Base-by-base conservation (phyloP, 2,888 invertebrate genomes). In the Cancer borealis region DNA sequence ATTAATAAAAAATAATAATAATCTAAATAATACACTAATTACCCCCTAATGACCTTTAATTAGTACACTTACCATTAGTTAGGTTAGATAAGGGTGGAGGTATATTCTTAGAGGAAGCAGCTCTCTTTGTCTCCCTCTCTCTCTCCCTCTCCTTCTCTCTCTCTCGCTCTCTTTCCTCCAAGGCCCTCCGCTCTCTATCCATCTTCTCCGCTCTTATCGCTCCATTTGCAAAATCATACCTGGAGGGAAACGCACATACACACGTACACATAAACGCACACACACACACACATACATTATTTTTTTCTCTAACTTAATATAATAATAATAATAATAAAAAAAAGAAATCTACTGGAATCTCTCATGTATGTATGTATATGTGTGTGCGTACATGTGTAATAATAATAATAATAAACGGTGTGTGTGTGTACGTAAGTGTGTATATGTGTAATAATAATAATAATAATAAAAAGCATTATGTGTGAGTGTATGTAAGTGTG, bases 141-240 rank as follows among this genome's bases (percentile, higher is more conserved):
- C 66, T 92, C 73, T 91, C 91, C n/a, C 26, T 91, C 91, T 60
- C 91, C 60, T 8, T 12, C 39, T 91, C 66, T 26, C 49, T 49
- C 60, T 30, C 39, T 21, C 30, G 54, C 54, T 84, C 54, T 12
- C 30, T 84, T 54, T 91, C 60, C 54, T 93, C 93, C 8, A 39
- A 3, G 17, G 73, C 46, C 47, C 46, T 66, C 90, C 84, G 84
- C 45, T 91, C 93, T 30, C 87, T 66, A 21, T 47, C 47, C 49
- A 46, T 26, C 49, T 91, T 91, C 60, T 91, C 93, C 8, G 45
- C 30, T 17, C 87, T n/a, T 4, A 60, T 39, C 5, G 93, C 88
- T 66, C 14, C 21, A n/a, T 39, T 93, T 12, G 54, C 84, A 66
- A 93, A 92, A 10, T 88, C 91, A 66, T 93, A 93, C 47, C 93